Evolutionary conservation across 1,140 invertebrate genomes (phyloP).

Genomic region (Drosophila sucinea): DNA sequence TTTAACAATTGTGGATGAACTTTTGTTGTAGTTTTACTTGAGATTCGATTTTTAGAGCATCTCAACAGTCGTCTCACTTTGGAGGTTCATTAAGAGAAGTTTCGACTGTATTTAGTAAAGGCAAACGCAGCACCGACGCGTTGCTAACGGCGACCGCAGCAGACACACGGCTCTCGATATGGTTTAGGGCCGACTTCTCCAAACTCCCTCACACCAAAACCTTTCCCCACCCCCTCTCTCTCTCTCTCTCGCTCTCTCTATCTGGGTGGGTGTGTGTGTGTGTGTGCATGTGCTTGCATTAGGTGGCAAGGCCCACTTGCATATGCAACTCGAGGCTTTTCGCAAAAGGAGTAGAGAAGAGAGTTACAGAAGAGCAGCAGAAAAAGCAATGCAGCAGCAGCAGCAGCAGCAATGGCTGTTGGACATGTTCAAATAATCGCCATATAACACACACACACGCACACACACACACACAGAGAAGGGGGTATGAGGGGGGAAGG

Average conservation of each 20-base stretch:
- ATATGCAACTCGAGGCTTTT: constrained; percentile 76
- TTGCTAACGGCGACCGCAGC: constrained; percentile 77
- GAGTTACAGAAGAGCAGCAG: constrained; percentile 29
- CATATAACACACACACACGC: constrained; percentile 10
- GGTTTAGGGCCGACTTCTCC: constrained; percentile 48
- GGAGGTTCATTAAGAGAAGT: not conserved
- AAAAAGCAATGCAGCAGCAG: constrained; percentile 29
- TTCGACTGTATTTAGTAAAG: constrained; percentile 24
- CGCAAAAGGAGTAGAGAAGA: constrained; percentile 51
- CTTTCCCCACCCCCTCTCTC: not conserved
- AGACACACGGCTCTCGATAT: constrained; percentile 75
- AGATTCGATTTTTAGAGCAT: not conserved
- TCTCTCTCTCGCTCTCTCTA: constrained; percentile 14
- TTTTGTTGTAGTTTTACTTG: too few species aligned
- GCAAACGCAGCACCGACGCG: constrained; percentile 71
- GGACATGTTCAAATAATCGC: constrained; percentile 73
- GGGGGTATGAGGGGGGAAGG: not conserved
- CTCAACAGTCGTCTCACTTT: not conserved
- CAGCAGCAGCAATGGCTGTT: constrained; percentile 59
- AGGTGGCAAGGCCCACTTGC: constrained; percentile 63
- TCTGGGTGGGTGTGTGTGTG: constrained; percentile 21
- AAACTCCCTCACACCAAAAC: not conserved
- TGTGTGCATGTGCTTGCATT: constrained; percentile 57
- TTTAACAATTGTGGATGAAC: too few species aligned
- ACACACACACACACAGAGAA: constrained; percentile 28